Evolutionary conservation across 2,797 vertebrate genomes (phyloP).

Genomic region (Astyanax mexicanus): DNA sequence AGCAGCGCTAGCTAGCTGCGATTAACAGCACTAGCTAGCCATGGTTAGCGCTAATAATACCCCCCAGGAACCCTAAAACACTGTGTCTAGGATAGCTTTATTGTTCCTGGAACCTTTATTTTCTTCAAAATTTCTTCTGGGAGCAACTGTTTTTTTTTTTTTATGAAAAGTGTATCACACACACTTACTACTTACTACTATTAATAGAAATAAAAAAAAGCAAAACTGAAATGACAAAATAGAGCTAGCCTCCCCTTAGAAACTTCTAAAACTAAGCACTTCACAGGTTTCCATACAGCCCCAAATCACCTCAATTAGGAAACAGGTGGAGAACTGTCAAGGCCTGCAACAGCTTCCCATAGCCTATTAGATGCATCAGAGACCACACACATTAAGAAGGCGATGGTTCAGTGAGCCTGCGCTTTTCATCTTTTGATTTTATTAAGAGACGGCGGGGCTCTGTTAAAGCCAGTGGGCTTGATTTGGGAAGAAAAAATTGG

Average conservation of each 20-base stretch:
- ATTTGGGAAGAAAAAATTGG: constrained; percentile 71
- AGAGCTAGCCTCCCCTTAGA: not conserved
- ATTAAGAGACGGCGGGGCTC: not conserved
- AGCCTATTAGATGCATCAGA: constrained; percentile 20
- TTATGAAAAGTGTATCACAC: too few species aligned
- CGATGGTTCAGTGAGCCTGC: constrained; percentile 16
- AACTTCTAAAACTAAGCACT: not conserved
- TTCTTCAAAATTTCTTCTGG: too few species aligned
- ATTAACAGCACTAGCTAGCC: too few species aligned
- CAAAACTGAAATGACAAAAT: not conserved
- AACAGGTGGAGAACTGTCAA: constrained; percentile 30
- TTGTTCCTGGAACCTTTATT: too few species aligned
- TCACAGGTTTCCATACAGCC: not conserved
- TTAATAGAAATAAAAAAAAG: not conserved
- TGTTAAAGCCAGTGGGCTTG: constrained; percentile 41
- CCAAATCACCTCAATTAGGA: constrained; percentile 12
- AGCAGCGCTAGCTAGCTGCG: too few species aligned
- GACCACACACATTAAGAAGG: constrained; percentile 28
- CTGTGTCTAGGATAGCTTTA: too few species aligned
- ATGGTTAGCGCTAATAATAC: too few species aligned
- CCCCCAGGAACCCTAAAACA: too few species aligned
- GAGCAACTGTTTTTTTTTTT: too few species aligned
- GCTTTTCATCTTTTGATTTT: constrained; percentile 19
- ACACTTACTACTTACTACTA: too few species aligned
- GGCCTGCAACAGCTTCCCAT: constrained; percentile 21